Conservation (phyloP, 2,113 vertebrate genomes). For the Alexandromys fortis region DNA sequence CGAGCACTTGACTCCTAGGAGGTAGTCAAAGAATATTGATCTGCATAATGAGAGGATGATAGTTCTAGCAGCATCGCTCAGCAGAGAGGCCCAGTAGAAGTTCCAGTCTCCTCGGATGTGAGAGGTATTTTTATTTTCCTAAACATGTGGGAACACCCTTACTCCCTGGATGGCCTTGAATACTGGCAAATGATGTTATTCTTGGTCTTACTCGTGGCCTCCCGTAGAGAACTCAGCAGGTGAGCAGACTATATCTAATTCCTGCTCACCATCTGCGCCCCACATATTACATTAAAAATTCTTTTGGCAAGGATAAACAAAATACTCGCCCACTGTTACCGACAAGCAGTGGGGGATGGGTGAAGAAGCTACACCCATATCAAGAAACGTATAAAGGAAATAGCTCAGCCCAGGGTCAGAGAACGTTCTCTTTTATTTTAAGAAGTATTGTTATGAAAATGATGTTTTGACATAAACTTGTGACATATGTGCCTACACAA, state of each 20-base stretch:
- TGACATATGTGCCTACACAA: background rate
- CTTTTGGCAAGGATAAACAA: background rate
- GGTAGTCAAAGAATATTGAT: background rate
- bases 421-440: constrained; percentile 25
- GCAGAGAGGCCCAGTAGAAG: background rate
- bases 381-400: background rate
- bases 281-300: background rate
- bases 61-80: background rate
- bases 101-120: background rate
- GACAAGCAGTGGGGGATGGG: background rate
- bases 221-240: background rate
- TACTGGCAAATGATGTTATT: background rate
- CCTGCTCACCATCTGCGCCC: background rate
- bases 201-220: background rate
- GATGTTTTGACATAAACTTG: constrained; percentile 17
- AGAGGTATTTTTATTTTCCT: background rate
- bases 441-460: constrained; percentile 13
- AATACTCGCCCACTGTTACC: background rate
- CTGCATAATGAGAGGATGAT: background rate
- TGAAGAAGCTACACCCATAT: background rate
- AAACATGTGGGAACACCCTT: background rate
- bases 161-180: background rate
- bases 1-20: background rate
- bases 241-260: background rate
- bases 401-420: background rate